Evolutionary conservation across 2,797 vertebrate genomes (phyloP).

Genomic region (Masticophis lateralis): DNA sequence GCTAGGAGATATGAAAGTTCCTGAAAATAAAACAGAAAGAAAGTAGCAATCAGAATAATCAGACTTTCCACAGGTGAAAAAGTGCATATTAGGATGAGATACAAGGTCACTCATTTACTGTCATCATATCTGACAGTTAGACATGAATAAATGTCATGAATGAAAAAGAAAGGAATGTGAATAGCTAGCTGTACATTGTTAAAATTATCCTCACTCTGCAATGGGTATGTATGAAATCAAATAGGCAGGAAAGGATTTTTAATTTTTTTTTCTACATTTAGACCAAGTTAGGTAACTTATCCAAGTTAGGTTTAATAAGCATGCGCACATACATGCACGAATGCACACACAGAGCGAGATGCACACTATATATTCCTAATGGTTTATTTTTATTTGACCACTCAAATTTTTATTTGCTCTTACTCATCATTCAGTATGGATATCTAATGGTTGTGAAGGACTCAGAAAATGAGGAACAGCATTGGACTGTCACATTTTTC

Average conservation of each 20-base stretch:
- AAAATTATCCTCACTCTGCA: not conserved
- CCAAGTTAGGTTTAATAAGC: not conserved
- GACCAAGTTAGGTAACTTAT: not conserved
- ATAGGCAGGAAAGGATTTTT: not conserved
- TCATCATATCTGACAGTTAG: not conserved
- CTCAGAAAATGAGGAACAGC: not conserved
- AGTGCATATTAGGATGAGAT: not conserved
- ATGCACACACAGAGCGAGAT: not conserved
- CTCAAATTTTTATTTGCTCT: not conserved
- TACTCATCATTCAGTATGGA: not conserved
- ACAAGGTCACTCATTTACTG: not conserved
- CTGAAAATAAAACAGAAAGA: constrained; percentile 17
- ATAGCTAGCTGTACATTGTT: not conserved
- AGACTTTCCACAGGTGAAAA: not conserved
- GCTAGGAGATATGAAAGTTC: constrained; percentile 16
- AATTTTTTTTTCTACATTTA: not conserved
- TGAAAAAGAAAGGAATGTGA: not conserved
- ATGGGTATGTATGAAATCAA: not conserved
- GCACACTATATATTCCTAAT: not conserved
- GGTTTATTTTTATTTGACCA: not conserved
- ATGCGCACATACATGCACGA: not conserved
- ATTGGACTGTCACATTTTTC: not conserved
- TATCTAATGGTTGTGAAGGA: accelerated
- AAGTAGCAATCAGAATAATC: not conserved
- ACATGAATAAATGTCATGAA: not conserved